A percentile compares a stretch with the other conserved stretches of the same genome.
Conservation (phyloP, 2,113 vertebrate genomes). For the Baryphthengus martii region DNA sequence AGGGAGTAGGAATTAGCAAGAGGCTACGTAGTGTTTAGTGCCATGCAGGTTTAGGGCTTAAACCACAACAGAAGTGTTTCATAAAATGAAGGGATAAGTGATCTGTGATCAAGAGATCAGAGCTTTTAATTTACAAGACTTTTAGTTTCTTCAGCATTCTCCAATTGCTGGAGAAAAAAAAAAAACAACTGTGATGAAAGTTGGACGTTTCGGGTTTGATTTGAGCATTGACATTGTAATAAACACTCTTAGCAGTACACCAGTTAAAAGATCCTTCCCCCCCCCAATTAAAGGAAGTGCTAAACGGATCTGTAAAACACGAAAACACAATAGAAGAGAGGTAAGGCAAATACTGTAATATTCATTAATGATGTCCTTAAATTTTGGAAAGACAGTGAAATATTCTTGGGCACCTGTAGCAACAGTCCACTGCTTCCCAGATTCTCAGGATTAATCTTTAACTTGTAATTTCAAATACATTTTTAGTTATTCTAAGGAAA, state of each 20-base stretch:
- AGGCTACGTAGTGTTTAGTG: neutral
- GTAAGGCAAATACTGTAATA: neutral
- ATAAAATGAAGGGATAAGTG: neutral
- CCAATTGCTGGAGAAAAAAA: neutral
- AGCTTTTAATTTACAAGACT: neutral
- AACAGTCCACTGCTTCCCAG: neutral
- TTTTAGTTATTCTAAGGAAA: neutral
- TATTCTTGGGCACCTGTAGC: neutral
- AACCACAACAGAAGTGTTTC: neutral
- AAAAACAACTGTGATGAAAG: neutral
- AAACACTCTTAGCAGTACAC: neutral
- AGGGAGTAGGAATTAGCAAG: no score
- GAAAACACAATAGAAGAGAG: neutral
- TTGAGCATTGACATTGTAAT: neutral
- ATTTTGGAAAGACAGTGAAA: neutral
- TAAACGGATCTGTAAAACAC: neutral
- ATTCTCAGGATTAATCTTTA: neutral
- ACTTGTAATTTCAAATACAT: neutral
- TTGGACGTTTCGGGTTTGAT: neutral
- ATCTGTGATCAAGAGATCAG: neutral
- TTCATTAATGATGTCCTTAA: neutral
- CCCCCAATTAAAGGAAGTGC: neutral
- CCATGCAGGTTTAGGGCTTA: neutral
- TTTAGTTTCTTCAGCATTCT: neutral
- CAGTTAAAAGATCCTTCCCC: neutral